Evolutionary conservation across 2,888 invertebrate genomes (phyloP).

Genomic region (Macrostomum cliftonense): DNA sequence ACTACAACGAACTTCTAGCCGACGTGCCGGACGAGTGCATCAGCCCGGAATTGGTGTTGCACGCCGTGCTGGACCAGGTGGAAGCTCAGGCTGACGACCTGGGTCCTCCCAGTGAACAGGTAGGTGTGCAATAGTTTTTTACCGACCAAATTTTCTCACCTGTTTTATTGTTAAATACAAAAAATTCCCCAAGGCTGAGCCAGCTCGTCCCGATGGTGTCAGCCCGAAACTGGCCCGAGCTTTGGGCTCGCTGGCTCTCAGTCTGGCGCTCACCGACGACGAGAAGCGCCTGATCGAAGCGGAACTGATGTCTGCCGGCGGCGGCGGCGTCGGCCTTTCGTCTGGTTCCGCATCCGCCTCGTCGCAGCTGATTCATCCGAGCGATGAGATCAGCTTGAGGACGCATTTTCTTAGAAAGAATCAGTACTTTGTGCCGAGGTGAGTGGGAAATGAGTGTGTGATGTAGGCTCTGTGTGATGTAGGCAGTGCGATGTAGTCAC

Average conservation of each 20-base stretch:
- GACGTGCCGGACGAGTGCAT: constrained; percentile 31
- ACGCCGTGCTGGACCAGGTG: constrained; percentile 35
- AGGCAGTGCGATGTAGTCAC: too few relatives aligned
- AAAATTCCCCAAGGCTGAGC: constrained; percentile 11
- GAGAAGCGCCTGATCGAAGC: constrained; percentile 20
- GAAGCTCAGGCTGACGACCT: constrained; percentile 25
- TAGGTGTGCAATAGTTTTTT: too few relatives aligned
- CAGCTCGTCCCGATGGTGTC: constrained; percentile 24
- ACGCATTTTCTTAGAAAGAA: constrained; percentile 23
- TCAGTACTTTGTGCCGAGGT: constrained; percentile 22
- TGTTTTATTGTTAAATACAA: too few relatives aligned
- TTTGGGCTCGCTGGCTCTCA: constrained; percentile 23
- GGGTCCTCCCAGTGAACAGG: constrained; percentile 26
- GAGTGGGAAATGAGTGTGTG: constrained; percentile 1
- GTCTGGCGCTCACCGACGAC: constrained; percentile 26
- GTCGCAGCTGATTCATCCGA: constrained; percentile 23
- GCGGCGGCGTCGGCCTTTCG: too few relatives aligned
- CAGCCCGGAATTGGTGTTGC: constrained; percentile 29
- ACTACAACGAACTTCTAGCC: constrained; percentile 34
- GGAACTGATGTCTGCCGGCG: too few relatives aligned
- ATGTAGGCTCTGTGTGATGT: neutral
- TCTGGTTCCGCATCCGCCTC: constrained; percentile 9
- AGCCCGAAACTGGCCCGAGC: constrained; percentile 23
- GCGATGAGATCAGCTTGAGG: constrained; percentile 23
- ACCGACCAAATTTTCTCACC: too few relatives aligned